phyloP scores from a whole-genome alignment of 2,113 vertebrate genomes.

The Ptilorrhoa leucosticta region DNA sequence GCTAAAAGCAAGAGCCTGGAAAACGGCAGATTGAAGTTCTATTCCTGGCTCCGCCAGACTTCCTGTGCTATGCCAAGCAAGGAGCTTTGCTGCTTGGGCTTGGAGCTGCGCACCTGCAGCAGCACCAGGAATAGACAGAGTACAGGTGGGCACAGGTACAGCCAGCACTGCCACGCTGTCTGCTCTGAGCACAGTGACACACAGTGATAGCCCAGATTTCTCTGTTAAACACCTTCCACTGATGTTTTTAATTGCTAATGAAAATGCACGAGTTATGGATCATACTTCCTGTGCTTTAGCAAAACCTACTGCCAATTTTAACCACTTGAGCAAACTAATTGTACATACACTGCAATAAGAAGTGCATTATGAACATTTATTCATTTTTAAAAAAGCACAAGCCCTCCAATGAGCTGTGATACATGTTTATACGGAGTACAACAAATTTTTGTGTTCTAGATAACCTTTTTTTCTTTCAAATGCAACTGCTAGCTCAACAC shows the following conservation, averaged over 20 bases:
- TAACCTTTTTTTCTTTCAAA: not conserved
- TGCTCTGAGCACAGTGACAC: not conserved
- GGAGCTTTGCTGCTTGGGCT: not conserved
- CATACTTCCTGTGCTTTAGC: not conserved
- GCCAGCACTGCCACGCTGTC: not conserved
- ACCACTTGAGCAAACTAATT: not conserved
- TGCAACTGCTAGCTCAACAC: not conserved
- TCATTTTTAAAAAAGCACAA: not conserved
- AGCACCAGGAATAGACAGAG: not conserved
- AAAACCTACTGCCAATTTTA: not conserved
- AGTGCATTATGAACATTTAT: not conserved
- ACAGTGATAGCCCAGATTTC: not conserved
- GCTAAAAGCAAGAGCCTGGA: not conserved
- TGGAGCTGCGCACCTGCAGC: not conserved
- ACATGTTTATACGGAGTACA: not conserved
- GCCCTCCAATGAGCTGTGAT: not conserved
- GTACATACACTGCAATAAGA: not conserved
- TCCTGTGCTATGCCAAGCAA: not conserved
- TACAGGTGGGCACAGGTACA: not conserved
- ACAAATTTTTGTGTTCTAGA: not conserved
- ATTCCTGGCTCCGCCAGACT: slow-evolving; percentile 20
- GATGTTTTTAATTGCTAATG: not conserved
- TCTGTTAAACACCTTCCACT: not conserved
- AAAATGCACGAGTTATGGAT: not conserved
- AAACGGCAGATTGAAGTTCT: slow-evolving; percentile 14